These are phyloP conservation scores for Adelphocoris suturalis DNA, from an alignment of 2,888 invertebrate genomes.

Conservation along the genomic window DNA sequence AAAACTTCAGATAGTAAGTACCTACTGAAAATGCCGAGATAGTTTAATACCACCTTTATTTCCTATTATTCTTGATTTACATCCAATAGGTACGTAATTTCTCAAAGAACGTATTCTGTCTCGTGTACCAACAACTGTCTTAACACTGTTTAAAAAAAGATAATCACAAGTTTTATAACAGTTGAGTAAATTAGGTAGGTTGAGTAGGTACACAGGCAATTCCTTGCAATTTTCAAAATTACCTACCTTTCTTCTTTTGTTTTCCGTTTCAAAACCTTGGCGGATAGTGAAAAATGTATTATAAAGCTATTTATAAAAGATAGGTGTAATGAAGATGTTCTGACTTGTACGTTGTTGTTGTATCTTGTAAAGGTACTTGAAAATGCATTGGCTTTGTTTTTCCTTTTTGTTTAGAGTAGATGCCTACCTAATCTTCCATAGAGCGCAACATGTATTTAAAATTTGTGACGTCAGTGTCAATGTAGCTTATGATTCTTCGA, in stretches of 20 bases:
- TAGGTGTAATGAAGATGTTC: not conserved
- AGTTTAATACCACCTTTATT: no score
- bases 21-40: no score
- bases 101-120: no score
- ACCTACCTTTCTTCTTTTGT: not conserved
- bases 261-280: not conserved
- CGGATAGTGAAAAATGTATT: not conserved
- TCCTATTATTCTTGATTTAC: no score
- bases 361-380: not conserved
- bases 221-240: no score
- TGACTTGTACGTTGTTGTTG: not conserved
- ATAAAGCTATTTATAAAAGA: not conserved
- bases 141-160: no score
- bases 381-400: not conserved
- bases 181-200: no score
- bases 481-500: constrained; percentile 4
- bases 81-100: no score
- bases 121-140: no score
- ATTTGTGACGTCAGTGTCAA: not conserved
- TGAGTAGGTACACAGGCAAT: no score
- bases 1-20: no score
- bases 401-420: not conserved
- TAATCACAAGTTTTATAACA: no score
- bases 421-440: not conserved
- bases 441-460: not conserved